Base-by-base conservation (phyloP, 1,140 invertebrate species). In the Leguminivora glycinivorella region DNA sequence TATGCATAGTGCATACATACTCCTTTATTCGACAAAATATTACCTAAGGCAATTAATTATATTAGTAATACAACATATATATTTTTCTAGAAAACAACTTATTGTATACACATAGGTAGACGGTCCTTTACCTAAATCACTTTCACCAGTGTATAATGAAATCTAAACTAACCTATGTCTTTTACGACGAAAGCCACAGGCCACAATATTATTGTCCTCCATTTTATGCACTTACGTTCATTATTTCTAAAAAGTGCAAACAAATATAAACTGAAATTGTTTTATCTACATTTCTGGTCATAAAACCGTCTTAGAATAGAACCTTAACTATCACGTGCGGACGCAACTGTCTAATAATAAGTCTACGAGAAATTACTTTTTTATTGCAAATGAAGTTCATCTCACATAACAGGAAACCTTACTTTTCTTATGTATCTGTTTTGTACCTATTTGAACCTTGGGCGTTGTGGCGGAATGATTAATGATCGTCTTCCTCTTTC, bases 401-500 rank as follows among this genome's bases (percentile, higher is more conserved):
- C 31, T 63, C 58, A 31, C 26, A 26, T 63, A 63, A 63, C 26
- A 63, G 58, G 26, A 63, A 63, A 34, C 58, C 58, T n/a, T 63
- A 63, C 58, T 34, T 63, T 52, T 17, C 47, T 22, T 22, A 52
- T 52, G 19, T 17, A 25, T 63, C n/a, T 63, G 29, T 34, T 63
- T 34, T 63, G 58, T 72, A n/a, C n/a, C n/a, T n/a, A 34, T 60
- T 38, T 60, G 60, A 34, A 63, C 66, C 24, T 52, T 19, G 60
- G 40, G 69, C 12, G 38, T 60, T 63, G 71, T 68, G 67, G 52
- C 70, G 25, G 34, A 60, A 71, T 74, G 70, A 74, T 74, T 71
- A 71, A 74, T 74, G 70, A 70, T 29, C 68, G 40, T 40, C 60
- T 74, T 74, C 70, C 73, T 74, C 69, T 69, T 69, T 69, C 72